phyloP scores from a whole-genome alignment of 2,797 vertebrate species.

The Psittacula derbiana region DNA sequence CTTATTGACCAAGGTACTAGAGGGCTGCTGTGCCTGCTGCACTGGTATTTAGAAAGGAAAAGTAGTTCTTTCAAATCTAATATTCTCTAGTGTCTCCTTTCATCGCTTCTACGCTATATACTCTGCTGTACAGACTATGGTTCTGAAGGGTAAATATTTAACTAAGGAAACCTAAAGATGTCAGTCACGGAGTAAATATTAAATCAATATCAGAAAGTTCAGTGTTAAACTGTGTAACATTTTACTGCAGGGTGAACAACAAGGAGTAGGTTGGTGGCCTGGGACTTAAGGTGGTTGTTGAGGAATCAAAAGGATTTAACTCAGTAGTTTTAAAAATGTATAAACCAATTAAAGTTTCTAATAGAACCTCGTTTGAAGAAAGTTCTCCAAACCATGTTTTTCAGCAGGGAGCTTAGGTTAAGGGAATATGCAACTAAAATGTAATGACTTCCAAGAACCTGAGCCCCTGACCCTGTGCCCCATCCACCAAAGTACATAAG shows the following conservation, averaged over 20 bases:
- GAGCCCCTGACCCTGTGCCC: neutral
- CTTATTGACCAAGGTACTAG: neutral
- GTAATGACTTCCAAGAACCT: neutral
- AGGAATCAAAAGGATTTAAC: slow-evolving; percentile 23
- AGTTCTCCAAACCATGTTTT: neutral
- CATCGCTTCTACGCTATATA: neutral
- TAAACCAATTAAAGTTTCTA: neutral
- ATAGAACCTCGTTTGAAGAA: neutral
- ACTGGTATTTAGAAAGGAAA: neutral
- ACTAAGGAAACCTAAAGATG: neutral
- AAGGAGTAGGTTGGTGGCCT: neutral
- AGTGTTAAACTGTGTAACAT: neutral
- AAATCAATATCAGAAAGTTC: neutral
- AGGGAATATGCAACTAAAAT: neutral
- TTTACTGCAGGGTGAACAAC: neutral
- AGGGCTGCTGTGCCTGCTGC: neutral
- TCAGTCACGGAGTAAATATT: neutral
- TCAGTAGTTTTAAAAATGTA: neutral
- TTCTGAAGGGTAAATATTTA: slow-evolving; percentile 33
- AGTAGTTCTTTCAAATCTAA: neutral
- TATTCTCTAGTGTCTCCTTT: neutral
- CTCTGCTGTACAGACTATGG: neutral
- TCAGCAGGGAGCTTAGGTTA: slow-evolving; percentile 1
- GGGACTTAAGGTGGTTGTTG: neutral
- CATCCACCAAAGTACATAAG: neutral